phyloP scores from a whole-genome alignment of 2,888 invertebrate genomes.

The Hartigia nigra region DNA sequence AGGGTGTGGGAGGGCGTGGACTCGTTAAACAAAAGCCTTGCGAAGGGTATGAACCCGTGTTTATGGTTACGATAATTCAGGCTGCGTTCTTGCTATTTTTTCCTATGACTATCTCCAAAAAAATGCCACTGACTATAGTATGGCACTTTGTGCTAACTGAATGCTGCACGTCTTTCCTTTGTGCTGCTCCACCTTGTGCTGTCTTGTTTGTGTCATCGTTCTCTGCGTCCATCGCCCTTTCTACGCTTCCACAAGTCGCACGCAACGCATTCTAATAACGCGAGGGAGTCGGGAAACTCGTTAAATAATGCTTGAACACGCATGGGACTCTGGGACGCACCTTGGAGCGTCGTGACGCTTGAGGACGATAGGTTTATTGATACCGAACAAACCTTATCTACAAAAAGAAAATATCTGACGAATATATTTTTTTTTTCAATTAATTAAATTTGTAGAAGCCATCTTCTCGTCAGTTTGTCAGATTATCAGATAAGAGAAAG shows the following conservation, averaged over 20 bases:
- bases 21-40: background rate
- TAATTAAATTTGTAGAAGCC: too few species aligned
- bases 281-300: slow-evolving; percentile 27
- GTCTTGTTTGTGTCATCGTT: background rate
- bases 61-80: background rate
- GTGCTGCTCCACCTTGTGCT: background rate
- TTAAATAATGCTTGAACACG: slow-evolving; percentile 46
- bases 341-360: slow-evolving; percentile 29
- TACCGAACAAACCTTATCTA: background rate
- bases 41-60: background rate
- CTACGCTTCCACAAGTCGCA: slow-evolving; percentile 26
- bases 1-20: background rate
- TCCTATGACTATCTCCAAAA: background rate
- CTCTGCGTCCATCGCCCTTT: slow-evolving; percentile 1
- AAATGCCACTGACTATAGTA: background rate
- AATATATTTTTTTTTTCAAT: background rate
- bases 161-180: background rate
- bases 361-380: slow-evolving; percentile 19
- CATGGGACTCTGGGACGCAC: slow-evolving; percentile 19
- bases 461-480: too few species aligned
- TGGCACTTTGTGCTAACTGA: background rate
- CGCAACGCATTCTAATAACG: slow-evolving; percentile 48
- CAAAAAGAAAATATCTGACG: background rate
- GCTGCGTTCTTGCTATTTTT: background rate
- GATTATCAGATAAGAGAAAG: too few species aligned